These are phyloP conservation scores for Hofmannophila pseudospretella DNA, from an alignment of 2,888 invertebrate species.

Conservation along the genomic window DNA sequence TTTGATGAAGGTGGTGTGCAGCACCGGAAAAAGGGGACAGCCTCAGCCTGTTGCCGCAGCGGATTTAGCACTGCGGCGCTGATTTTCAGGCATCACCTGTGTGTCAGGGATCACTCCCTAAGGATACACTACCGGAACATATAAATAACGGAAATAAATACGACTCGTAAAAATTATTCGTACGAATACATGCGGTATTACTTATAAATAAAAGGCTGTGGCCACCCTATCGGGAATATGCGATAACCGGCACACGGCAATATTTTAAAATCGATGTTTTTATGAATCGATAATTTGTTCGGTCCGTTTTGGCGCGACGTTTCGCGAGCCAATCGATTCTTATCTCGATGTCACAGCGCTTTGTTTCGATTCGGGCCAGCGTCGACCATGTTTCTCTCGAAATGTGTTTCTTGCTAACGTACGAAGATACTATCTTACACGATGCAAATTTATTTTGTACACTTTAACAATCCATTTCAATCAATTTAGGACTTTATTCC, in stretches of 20 bases:
- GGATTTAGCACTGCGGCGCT: too few species aligned
- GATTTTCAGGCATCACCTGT: too few species aligned
- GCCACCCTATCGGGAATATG: constrained; percentile 59
- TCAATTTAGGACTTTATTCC: constrained; percentile 33
- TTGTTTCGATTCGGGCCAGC: constrained; percentile 72
- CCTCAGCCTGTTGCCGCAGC: too few species aligned
- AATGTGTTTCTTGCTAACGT: constrained; percentile 77
- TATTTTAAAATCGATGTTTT: constrained; percentile 77
- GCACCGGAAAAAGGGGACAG: too few species aligned
- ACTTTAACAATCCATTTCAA: constrained; percentile 11
- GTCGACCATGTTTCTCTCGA: constrained; percentile 72
- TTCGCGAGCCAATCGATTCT: constrained; percentile 69
- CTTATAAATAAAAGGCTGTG: constrained; percentile 36
- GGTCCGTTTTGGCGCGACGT: constrained; percentile 71
- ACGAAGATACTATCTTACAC: constrained; percentile 64
- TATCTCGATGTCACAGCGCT: constrained; percentile 74
- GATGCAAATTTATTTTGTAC: constrained; percentile 47
- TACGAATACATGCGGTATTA: too few species aligned
- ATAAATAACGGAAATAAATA: too few species aligned
- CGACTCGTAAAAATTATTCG: too few species aligned
- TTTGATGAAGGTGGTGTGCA: too few species aligned
- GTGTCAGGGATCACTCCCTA: too few species aligned
- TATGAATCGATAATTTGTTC: constrained; percentile 78
- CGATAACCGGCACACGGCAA: constrained; percentile 55
- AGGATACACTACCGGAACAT: too few species aligned